Percentiles rank a stretch among this genome's conserved stretches.
Evolutionary conservation across 2,888 invertebrate genomes (phyloP).

Genomic region (Eudemis profundana): DNA sequence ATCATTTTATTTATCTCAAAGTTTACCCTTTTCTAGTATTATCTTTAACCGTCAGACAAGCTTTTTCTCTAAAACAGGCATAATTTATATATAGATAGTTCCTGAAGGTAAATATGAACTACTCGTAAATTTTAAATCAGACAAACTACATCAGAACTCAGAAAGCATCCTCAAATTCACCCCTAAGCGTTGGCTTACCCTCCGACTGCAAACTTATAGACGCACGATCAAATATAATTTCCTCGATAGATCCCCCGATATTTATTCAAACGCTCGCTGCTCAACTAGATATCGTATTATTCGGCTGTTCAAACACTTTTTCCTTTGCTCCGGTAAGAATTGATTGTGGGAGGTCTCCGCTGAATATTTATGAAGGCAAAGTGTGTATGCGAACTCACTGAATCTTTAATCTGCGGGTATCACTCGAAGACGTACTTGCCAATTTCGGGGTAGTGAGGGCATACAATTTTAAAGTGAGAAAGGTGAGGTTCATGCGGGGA

Average conservation of each 20-base stretch:
- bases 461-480: slow-evolving; percentile 37
- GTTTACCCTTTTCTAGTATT: too few species aligned
- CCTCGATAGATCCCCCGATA: slow-evolving; percentile 56
- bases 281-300: slow-evolving; percentile 78
- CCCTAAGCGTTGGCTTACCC: slow-evolving; percentile 20
- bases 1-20: too few species aligned
- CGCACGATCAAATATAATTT: slow-evolving; percentile 44
- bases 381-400: slow-evolving; percentile 83
- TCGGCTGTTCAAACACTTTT: slow-evolving; percentile 77
- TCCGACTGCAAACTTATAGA: slow-evolving; percentile 38
- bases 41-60: too few species aligned
- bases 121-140: too few species aligned
- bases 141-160: slow-evolving; percentile 2
- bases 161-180: slow-evolving; percentile 45
- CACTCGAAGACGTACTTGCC: slow-evolving; percentile 41
- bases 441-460: slow-evolving; percentile 40
- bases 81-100: too few species aligned
- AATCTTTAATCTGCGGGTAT: slow-evolving; percentile 77
- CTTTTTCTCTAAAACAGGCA: too few species aligned
- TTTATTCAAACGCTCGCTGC: slow-evolving; percentile 71
- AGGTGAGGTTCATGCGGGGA: slow-evolving; percentile 18
- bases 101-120: too few species aligned
- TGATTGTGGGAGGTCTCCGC: slow-evolving; percentile 79
- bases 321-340: slow-evolving; percentile 68
- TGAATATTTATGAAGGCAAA: slow-evolving; percentile 84